Base-by-base conservation (phyloP, 2,113 vertebrate genomes). In the Centropus bengalensis region DNA sequence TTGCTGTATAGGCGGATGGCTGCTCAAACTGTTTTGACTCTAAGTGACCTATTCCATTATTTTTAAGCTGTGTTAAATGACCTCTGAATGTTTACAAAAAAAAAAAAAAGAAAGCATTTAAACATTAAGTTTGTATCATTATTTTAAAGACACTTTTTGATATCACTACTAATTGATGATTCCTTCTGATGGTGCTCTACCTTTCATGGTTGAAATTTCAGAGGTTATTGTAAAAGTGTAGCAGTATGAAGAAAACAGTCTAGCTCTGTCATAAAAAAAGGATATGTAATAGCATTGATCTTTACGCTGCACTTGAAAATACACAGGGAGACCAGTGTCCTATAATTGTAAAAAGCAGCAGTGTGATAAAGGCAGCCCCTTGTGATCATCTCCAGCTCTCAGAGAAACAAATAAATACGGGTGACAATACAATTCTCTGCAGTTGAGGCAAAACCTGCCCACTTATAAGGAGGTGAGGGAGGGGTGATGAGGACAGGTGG, bases 21-120 rank as follows among this genome's bases (percentile, higher is more conserved):
- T 97, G 96, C 45, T 91, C 86, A 89, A 95, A 87, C 75, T 75
- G 38, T 83, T 96, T 89, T 94, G 80, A 55, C n/a, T 96, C 55
- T 60, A 42, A 88, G 42, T 94, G 91, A 93, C 94, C 89, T 94
- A 40, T 88, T 95, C 27, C 13, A 17, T 58, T 64, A 59, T 91
- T 97, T 96, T 94, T 67, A 94, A 94, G 82, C 69, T 24, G n/a
- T 52, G 45, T 51, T 92, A 49, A 75, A 49, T 86, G 68, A 71
- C 75, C 32, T 88, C 38, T 85, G 85, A 94, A 93, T 58, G 59
- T 93, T 49, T 63, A 51, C 9, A 56, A 33, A 42, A 87, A 59
- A 47, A 56, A 33, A 42, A 87, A 59, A 47, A 86, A 86, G 78
- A 86, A 63, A 42, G 52, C 15, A 91, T 91, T 84, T 88, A 49